Base-by-base conservation (phyloP, 1,140 invertebrate genomes). In the Lasaia peninsularis region DNA sequence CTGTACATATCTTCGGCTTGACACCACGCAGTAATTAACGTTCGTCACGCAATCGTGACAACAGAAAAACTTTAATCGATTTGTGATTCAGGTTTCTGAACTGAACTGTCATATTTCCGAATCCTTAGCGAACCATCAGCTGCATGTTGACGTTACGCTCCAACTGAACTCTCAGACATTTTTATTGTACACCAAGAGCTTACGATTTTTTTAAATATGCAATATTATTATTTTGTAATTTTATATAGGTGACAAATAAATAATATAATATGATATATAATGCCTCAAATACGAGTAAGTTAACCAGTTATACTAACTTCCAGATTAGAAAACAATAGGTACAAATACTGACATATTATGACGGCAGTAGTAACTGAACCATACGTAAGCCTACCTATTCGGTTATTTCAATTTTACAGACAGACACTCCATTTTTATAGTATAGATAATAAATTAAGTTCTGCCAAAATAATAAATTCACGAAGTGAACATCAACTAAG, bases 21-120 rank as follows among this genome's bases (percentile, higher is more conserved):
- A 84, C 84, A 88, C 80, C 79, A 83, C 67, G 54, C 65, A 70
- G 70, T 81, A 88, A 88, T 88, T 86, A 86, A 80, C 68, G 63
- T 66, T 64, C 67, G 77, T 80, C 84, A 88, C 78, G 84, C 82
- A 75, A 84, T 73, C 75, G 62, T 67, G 63, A 64, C 60, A 71
- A 63, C 69, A 71, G 65, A 81, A 78, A 77, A 78, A 73, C 68
- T 58, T 65, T 84, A 85, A 88, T 85, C 80, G 79, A 83, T 83
- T 86, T 83, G 60, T 64, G 64, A 65, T 76, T 72, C 76, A 54
- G 75, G 74, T 79, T 82, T 75, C 52, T 69, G 55, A 62, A 59
- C 59, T 64, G 65, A 62, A 57, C 68, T 58, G 68, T 71, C 71
- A 71, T 73, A 69, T 68, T 65, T 69, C 62, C 58, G 69, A 49